These are phyloP conservation scores for Steinernema feltiae DNA, from an alignment of 1,140 invertebrate species.

Conservation along the genomic window DNA sequence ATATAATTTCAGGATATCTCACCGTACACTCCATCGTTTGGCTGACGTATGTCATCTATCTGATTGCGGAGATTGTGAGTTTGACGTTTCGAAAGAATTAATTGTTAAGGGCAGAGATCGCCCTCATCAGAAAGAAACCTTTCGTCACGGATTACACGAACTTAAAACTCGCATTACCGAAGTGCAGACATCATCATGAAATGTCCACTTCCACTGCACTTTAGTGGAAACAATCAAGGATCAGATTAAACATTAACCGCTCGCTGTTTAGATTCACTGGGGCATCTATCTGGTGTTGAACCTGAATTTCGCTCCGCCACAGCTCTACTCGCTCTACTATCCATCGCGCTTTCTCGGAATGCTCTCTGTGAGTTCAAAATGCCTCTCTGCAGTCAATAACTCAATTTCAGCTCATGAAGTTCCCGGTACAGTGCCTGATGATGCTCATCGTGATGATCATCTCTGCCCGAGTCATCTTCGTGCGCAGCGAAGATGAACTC, in stretches of 20 bases:
- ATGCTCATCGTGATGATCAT: too few relatives aligned
- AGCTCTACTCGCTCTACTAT: not conserved
- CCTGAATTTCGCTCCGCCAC: not conserved
- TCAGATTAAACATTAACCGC: too few relatives aligned
- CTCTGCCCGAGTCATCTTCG: not conserved
- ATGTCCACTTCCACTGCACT: too few relatives aligned
- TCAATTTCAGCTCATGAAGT: too few relatives aligned
- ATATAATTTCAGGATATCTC: not conserved
- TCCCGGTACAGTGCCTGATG: too few relatives aligned
- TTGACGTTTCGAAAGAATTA: not conserved
- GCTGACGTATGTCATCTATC: not conserved
- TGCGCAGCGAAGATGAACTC: not conserved
- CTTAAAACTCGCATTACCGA: too few relatives aligned
- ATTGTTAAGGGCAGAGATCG: not conserved
- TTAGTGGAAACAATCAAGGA: too few relatives aligned
- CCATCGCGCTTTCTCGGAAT: not conserved
- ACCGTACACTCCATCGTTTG: not conserved
- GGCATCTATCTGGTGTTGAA: not conserved
- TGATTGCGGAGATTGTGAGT: not conserved
- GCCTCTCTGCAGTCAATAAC: too few relatives aligned
- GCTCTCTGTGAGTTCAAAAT: not conserved
- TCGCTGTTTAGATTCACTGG: not conserved
- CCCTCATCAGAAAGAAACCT: not conserved
- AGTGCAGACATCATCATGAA: too few relatives aligned
- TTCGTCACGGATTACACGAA: too few relatives aligned